A percentile compares a stretch with the other conserved stretches of the same genome.
Evolutionary conservation across 2,113 vertebrate species (phyloP).

Genomic region (Aegotheles bennettii): DNA sequence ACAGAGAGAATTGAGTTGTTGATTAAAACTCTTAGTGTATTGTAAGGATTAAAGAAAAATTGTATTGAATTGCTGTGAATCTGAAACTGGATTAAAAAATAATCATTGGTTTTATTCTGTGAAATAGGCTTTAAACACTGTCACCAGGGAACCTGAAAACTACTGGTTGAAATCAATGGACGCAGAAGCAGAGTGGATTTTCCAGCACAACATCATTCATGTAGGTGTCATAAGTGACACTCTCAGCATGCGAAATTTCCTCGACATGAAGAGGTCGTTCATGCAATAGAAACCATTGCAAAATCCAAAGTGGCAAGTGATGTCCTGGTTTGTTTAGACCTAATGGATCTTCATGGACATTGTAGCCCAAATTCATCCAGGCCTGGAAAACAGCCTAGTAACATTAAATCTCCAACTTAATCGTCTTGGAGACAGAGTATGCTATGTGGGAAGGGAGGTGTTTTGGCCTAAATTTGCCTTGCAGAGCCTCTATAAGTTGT

Average conservation of each 20-base stretch:
- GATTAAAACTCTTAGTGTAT: not conserved
- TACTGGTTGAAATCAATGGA: not conserved
- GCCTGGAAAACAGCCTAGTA: not conserved
- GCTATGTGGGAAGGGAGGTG: not conserved
- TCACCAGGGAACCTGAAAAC: not conserved
- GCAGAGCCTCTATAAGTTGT: accelerated
- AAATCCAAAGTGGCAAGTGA: not conserved
- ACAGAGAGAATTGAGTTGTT: not conserved
- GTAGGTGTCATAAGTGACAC: not conserved
- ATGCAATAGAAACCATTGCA: not conserved
- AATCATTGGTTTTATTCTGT: not conserved
- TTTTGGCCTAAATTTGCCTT: not conserved
- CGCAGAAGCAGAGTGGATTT: not conserved
- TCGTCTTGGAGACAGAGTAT: not conserved
- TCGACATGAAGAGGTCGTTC: not conserved
- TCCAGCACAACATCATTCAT: not conserved
- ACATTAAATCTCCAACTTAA: not conserved
- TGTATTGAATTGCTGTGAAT: not conserved
- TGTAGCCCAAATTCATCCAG: not conserved
- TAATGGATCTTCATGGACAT: not conserved
- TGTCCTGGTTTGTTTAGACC: not conserved
- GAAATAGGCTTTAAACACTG: not conserved
- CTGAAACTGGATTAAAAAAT: not conserved
- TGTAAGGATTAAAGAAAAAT: not conserved
- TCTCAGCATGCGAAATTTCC: not conserved